Percentiles rank a stretch among this genome's conserved stretches.
Conservation (phyloP, 2,797 vertebrate genomes). For the Microchirus variegatus region DNA sequence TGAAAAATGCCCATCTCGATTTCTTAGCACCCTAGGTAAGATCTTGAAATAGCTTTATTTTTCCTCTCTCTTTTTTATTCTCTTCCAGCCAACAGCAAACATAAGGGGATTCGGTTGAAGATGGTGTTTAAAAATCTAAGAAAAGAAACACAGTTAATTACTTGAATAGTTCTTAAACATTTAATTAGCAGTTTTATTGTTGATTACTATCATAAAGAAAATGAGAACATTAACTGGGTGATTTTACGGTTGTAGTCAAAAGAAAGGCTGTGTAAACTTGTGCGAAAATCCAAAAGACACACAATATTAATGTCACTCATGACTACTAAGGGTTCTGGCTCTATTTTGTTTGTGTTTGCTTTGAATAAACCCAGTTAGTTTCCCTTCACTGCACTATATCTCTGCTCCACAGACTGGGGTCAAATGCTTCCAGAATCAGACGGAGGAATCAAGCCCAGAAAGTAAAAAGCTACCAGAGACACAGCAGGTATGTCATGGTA, state of each 20-base stretch:
- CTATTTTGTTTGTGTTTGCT: constrained; percentile 8
- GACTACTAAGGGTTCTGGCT: constrained; percentile 9
- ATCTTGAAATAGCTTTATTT: constrained; percentile 8
- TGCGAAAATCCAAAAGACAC: constrained; percentile 11
- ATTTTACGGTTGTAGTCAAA: constrained; percentile 3
- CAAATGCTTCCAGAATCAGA: constrained; percentile 80
- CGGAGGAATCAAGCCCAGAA: constrained; percentile 67
- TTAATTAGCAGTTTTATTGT: neutral
- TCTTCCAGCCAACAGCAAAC: neutral
- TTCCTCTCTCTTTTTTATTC: too few species aligned
- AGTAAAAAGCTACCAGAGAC: constrained; percentile 73
- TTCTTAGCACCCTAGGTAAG: neutral
- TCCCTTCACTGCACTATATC: constrained; percentile 1
- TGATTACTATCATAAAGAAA: neutral
- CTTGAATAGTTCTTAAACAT: neutral
- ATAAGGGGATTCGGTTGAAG: neutral
- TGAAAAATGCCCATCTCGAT: constrained; percentile 11
- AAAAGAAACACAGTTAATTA: neutral
- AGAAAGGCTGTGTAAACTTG: neutral
- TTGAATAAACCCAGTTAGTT: constrained; percentile 8
- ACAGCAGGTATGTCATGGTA: constrained; percentile 70
- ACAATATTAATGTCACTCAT: constrained; percentile 5
- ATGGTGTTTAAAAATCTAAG: neutral
- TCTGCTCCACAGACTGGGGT: constrained; percentile 64
- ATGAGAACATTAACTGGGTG: constrained; percentile 6